Percentiles rank a stretch among this genome's conserved stretches.
Conservation (phyloP, 2,888 invertebrate genomes). For the Limnephilus marmoratus region DNA sequence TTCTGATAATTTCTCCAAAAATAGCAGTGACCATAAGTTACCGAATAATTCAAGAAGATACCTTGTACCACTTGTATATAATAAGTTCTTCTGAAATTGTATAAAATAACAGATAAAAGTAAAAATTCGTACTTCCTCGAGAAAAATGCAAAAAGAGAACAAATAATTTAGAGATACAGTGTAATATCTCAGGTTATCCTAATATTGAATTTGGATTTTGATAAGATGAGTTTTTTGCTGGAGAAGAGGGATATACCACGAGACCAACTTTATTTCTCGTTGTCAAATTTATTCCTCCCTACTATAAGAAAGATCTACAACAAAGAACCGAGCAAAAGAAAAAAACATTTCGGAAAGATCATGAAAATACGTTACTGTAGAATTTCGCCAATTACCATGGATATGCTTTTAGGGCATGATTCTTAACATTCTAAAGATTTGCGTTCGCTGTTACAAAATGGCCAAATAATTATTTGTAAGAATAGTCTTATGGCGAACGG, state of each 20-base stretch:
- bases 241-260: not conserved
- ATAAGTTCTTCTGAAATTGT: not conserved
- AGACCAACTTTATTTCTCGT: not conserved
- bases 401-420: not conserved
- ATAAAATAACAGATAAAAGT: not conserved
- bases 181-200: constrained; percentile 6
- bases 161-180: not conserved
- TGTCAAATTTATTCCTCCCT: not conserved
- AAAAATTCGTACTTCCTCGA: not conserved
- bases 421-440: not conserved
- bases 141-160: not conserved
- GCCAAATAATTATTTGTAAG: not conserved
- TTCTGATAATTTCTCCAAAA: not conserved
- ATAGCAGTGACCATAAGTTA: not conserved
- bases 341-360: constrained; percentile 13
- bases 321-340: not conserved
- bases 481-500: not conserved
- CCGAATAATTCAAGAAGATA: too few relatives aligned
- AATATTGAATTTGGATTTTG: constrained; percentile 20
- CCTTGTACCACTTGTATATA: not conserved
- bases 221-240: not conserved
- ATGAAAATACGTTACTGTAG: constrained; percentile 25
- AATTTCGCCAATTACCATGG: constrained; percentile 12
- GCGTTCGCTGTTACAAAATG: not conserved
- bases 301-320: not conserved